Conservation (phyloP, 1,140 invertebrate genomes). For the Brachionus manjavacas region DNA sequence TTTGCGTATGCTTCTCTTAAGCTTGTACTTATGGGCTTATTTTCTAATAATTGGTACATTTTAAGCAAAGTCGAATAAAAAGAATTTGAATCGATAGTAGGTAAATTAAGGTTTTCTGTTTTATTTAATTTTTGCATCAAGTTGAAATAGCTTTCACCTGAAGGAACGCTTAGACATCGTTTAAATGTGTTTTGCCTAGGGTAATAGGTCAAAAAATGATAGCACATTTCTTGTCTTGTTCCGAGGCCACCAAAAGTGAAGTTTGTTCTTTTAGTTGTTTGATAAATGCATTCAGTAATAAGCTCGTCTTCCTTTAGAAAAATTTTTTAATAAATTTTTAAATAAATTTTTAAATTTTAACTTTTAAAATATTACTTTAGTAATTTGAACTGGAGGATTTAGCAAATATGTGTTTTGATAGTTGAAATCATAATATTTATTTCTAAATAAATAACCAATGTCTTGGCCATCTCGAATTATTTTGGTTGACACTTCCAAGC, state of each 20-base stretch:
- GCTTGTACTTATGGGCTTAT: background rate
- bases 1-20: background rate
- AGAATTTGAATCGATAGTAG: background rate
- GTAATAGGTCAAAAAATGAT: conserved; percentile 31
- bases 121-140: background rate
- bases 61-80: background rate
- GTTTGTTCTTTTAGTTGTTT: background rate
- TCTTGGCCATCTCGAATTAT: conserved; percentile 27
- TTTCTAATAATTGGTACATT: background rate
- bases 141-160: background rate
- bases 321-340: too few species aligned
- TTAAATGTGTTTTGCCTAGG: background rate
- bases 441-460: conserved; percentile 15
- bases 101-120: background rate
- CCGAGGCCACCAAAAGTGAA: conserved; percentile 19
- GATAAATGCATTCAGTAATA: conserved; percentile 23
- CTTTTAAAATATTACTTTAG: background rate
- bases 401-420: conserved; percentile 11
- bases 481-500: background rate
- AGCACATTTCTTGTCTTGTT: conserved; percentile 41
- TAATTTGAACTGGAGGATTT: background rate
- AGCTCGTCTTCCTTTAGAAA: conserved; percentile 21
- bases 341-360: too few species aligned
- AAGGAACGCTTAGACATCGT: background rate
- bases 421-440: conserved; percentile 31